A percentile compares a stretch with the other conserved stretches of the same genome.
These are phyloP conservation scores for Lepus oiostolus DNA, from an alignment of 2,797 vertebrate genomes.

Conservation along the genomic window DNA sequence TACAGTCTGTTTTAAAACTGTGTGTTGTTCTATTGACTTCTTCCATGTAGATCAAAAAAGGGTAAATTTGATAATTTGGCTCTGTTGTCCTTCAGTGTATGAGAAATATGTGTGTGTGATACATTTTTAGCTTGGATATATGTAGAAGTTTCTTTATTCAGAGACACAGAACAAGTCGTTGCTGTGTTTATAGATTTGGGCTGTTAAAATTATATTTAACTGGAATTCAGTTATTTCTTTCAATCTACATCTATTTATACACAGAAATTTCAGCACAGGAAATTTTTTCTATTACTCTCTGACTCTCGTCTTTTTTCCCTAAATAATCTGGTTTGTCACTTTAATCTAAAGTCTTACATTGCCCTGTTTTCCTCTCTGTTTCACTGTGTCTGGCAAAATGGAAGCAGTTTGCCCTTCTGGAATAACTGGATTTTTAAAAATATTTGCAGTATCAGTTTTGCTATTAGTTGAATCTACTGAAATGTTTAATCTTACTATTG, in stretches of 20 bases:
- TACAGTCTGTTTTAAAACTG: neutral
- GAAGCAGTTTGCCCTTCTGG: neutral
- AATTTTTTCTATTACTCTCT: neutral
- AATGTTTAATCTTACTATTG: neutral
- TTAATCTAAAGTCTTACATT: neutral
- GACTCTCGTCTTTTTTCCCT: neutral
- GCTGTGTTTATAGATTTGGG: neutral
- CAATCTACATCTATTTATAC: neutral
- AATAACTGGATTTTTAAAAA: neutral
- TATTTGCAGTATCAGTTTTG: neutral
- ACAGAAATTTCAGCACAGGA: neutral
- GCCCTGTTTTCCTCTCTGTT: neutral
- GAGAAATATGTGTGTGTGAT: no score
- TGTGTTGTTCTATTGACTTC: neutral
- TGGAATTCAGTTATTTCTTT: neutral
- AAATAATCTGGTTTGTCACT: neutral
- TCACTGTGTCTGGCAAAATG: neutral
- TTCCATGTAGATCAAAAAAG: neutral
- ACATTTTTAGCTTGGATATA: neutral
- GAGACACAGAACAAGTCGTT: neutral
- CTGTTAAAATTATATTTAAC: conserved; percentile 44
- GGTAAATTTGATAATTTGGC: neutral
- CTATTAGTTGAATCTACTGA: neutral
- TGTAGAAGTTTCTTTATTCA: neutral
- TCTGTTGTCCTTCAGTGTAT: neutral